These are phyloP conservation scores for Scaptomyza flava DNA, from an alignment of 2,888 invertebrate genomes.

Conservation along the genomic window DNA sequence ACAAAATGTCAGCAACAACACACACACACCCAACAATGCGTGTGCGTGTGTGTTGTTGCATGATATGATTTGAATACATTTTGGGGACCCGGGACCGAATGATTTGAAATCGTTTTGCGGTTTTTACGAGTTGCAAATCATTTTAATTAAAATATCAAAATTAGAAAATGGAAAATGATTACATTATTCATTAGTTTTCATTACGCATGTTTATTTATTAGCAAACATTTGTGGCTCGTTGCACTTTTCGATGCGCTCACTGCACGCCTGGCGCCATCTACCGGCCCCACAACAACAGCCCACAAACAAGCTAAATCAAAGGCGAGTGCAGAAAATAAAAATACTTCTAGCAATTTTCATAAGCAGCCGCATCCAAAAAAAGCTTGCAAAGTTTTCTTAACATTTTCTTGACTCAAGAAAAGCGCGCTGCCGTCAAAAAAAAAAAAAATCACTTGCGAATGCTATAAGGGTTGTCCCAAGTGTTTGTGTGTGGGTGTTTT, in stretches of 20 bases:
- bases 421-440: constrained; percentile 33
- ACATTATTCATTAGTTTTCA: constrained; percentile 82
- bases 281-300: constrained; percentile 23
- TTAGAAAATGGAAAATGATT: constrained; percentile 81
- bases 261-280: constrained; percentile 69
- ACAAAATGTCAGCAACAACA: constrained; percentile 52
- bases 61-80: constrained; percentile 74
- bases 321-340: constrained; percentile 8
- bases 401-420: constrained; percentile 65
- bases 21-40: constrained; percentile 21
- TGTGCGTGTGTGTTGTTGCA: constrained; percentile 29
- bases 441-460: constrained; percentile 23
- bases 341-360: constrained; percentile 26
- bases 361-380: constrained; percentile 40
- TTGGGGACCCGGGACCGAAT: constrained; percentile 53
- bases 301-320: neutral
- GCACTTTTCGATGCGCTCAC: constrained; percentile 46
- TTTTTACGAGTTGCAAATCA: constrained; percentile 82
- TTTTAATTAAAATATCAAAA: constrained; percentile 82
- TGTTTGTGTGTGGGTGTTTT: constrained; percentile 9
- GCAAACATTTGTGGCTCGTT: constrained; percentile 62
- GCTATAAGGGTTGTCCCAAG: constrained; percentile 52
- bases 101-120: constrained; percentile 81
- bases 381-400: constrained; percentile 73
- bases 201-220: constrained; percentile 77